Base-by-base conservation (phyloP, 2,113 vertebrate genomes). In the Polypterus bichir region DNA sequence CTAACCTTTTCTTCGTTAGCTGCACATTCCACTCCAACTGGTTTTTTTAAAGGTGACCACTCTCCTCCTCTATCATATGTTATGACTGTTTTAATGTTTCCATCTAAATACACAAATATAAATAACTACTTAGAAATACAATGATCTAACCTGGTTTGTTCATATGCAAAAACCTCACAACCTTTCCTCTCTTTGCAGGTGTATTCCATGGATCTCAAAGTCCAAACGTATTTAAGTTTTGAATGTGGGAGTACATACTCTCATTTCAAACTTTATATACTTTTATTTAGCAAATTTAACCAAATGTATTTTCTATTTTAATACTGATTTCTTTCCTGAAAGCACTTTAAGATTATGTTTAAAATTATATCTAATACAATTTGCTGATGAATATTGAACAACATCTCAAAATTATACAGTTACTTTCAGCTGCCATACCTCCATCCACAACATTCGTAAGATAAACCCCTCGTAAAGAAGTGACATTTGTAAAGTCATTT, bases 401-500 rank as follows among this genome's bases (percentile, higher is more conserved):
- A 10, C 57, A 46, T 44, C 46, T 11, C 8, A 48, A 7, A 49
- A 44, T 61, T 5, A 45, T 8, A 60, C 52, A 7, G n/a, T 48
- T 44, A 11, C 44, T 7, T 49, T 44, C 10, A 60, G 59, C 27
- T 27, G 8, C 7, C 48, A 3, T 70, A 87, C 86, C 86, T 4
- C 76, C 51, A 59, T 84, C 80, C 3, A 86, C 75, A 64, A 74
- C 68, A 57, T 86, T 86, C 5, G 75, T 89, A 53, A 86, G 75
- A 64, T 82, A 87, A 27, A 77, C 78, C 57, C 85, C 79, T 59
- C 82, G 77, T 49, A 81, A 66, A 0, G 82, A 88, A 0, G 77
- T 74, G 44, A 80, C 74, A 61, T 87, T 90, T 66, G 81, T 88
- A 63, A 88, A 91, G 45, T 84, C 59, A 55, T 84, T 86, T 71